Evolutionary conservation across 2,797 vertebrate species (phyloP).

Genomic region (Tachyglossus aculeatus): DNA sequence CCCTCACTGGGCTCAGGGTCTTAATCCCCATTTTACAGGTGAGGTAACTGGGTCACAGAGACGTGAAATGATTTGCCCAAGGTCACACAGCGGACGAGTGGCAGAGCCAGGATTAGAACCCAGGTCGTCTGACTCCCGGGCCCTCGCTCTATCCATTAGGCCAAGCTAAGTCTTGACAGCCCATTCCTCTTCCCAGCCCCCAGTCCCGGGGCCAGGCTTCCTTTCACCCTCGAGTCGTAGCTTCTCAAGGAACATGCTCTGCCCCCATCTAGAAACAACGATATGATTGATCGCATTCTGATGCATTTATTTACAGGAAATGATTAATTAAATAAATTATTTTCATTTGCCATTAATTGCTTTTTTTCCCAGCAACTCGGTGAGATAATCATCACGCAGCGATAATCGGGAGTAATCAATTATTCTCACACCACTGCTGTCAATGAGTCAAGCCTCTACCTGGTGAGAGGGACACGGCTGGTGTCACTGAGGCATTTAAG

Average conservation of each 20-base stretch:
- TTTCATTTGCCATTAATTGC: conserved; percentile 44
- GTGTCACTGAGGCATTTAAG: conserved; percentile 51
- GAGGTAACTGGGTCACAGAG: background rate
- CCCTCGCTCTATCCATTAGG: too few species aligned
- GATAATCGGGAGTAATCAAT: conserved; percentile 54
- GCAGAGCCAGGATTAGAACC: too few species aligned
- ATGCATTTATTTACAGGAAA: conserved; percentile 58
- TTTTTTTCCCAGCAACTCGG: conserved; percentile 22
- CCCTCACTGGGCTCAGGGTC: too few species aligned
- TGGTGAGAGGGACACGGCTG: conserved; percentile 53
- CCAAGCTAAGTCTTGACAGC: too few species aligned
- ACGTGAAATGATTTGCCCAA: background rate
- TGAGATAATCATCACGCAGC: conserved; percentile 51
- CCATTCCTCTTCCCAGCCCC: background rate
- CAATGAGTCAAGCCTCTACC: conserved; percentile 51
- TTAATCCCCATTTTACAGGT: background rate
- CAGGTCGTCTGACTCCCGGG: too few species aligned
- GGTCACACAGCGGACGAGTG: background rate
- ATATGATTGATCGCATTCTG: background rate
- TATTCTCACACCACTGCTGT: conserved; percentile 28
- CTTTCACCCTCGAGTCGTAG: background rate
- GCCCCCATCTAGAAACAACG: background rate
- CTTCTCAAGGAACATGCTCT: background rate
- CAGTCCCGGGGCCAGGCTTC: background rate
- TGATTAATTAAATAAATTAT: conserved; percentile 61